phyloP scores from a whole-genome alignment of 2,113 vertebrate species.

The Dinomys branickii region DNA sequence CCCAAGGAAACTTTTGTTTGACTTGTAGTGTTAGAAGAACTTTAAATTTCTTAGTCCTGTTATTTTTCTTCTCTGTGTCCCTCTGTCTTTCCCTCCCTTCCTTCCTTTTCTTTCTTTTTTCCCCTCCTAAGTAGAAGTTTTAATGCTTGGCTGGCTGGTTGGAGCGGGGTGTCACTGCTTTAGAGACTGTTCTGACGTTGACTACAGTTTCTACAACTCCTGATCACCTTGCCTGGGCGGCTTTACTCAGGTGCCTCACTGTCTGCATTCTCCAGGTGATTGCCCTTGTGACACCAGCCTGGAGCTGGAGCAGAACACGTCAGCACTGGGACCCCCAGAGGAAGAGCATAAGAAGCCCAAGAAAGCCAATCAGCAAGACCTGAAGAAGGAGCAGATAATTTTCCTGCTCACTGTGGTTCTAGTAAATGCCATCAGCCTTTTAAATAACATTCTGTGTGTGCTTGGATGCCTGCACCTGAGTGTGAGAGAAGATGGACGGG shows the following conservation, averaged over 20 bases:
- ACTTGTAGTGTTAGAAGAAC: neutral
- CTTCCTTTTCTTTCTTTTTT: neutral
- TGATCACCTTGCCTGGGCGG: neutral
- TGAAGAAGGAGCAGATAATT: neutral
- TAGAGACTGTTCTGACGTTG: neutral
- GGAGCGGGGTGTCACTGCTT: neutral
- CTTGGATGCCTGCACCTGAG: neutral
- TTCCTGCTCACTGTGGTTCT: neutral
- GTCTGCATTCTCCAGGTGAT: neutral
- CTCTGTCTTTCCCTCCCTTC: neutral
- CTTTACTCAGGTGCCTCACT: neutral
- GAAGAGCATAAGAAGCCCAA: neutral
- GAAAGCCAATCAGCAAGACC: neutral
- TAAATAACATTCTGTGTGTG: neutral
- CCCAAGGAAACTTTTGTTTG: neutral
- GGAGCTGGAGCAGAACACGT: neutral
- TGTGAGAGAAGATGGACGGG: neutral
- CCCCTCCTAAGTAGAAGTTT: neutral
- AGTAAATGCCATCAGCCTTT: neutral
- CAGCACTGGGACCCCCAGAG: neutral
- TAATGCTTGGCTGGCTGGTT: neutral
- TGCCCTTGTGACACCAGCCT: neutral
- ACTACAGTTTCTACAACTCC: neutral
- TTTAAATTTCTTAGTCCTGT: neutral
- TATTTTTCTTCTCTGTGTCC: neutral